A percentile compares a stretch with the other conserved stretches of the same genome.
Evolutionary conservation across 2,113 vertebrate species (phyloP).

Genomic region (Cairina moschata): DNA sequence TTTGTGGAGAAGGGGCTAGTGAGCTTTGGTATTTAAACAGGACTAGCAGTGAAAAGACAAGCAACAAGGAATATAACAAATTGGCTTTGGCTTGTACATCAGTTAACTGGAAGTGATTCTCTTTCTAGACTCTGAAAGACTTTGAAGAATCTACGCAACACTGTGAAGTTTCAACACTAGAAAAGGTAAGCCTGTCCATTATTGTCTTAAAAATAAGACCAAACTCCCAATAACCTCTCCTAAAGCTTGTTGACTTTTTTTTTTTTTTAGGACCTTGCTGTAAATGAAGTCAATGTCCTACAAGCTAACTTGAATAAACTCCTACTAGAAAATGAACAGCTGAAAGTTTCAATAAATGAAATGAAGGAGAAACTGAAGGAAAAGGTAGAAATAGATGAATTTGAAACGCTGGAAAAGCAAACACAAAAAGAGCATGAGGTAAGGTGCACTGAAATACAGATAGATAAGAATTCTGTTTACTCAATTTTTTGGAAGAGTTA

Average conservation of each 20-base stretch:
- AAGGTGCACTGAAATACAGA: neutral
- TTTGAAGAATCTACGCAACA: constrained; percentile 84
- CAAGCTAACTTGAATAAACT: constrained; percentile 76
- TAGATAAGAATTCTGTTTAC: neutral
- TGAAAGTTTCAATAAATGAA: constrained; percentile 78
- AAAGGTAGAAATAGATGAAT: constrained; percentile 84
- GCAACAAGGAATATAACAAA: neutral
- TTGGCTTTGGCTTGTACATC: neutral
- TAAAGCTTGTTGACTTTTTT: neutral
- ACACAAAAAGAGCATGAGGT: constrained; percentile 86
- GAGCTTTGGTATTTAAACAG: neutral
- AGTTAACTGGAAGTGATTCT: neutral
- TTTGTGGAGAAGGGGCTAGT: neutral
- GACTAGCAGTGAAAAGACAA: neutral
- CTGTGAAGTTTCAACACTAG: constrained; percentile 80
- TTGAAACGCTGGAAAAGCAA: constrained; percentile 85
- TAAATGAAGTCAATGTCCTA: constrained; percentile 73
- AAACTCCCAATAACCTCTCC: neutral
- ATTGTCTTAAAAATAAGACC: neutral
- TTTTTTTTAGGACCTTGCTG: constrained; percentile 74
- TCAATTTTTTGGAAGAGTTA: neutral
- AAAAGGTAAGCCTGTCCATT: constrained; percentile 77
- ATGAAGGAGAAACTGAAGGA: constrained; percentile 82
- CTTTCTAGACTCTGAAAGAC: constrained; percentile 70
- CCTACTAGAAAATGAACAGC: constrained; percentile 74